These are phyloP conservation scores for Cyrtorhinus lividipennis DNA, from an alignment of 1,140 invertebrate genomes.

Conservation along the genomic window DNA sequence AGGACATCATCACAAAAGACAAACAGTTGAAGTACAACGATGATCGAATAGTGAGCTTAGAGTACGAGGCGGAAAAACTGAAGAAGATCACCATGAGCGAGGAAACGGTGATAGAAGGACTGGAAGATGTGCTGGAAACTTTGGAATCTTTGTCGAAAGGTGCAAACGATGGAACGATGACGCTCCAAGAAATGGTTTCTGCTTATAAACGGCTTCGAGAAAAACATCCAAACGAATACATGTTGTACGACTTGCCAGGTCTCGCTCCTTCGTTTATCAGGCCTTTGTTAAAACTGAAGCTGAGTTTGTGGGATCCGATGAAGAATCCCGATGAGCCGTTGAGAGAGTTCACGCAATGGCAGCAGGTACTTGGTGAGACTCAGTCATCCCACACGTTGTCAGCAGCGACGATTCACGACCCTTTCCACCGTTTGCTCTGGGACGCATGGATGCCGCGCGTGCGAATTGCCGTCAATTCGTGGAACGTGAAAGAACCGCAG, in stretches of 20 bases:
- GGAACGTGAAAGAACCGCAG: conserved; percentile 35
- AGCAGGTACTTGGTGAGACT: conserved; percentile 40
- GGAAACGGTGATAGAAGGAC: conserved; percentile 50
- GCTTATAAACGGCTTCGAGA: conserved; percentile 53
- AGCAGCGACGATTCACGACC: conserved; percentile 43
- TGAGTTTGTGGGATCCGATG: conserved; percentile 61
- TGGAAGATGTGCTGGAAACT: conserved; percentile 53
- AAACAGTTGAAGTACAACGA: conserved; percentile 55
- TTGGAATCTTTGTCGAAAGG: conserved; percentile 51
- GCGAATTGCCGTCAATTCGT: conserved; percentile 39
- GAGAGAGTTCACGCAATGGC: conserved; percentile 57
- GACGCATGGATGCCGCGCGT: conserved; percentile 76
- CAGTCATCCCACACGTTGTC: conserved; percentile 28
- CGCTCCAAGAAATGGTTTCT: conserved; percentile 53
- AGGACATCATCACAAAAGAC: conserved; percentile 85
- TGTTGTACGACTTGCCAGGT: conserved; percentile 46
- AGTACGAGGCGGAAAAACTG: conserved; percentile 61
- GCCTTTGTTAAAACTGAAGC: conserved; percentile 48
- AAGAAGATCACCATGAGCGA: conserved; percentile 57
- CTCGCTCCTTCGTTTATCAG: conserved; percentile 48
- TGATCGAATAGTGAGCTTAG: conserved; percentile 61
- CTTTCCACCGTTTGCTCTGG: conserved; percentile 73
- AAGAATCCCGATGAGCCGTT: conserved; percentile 43
- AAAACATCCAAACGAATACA: conserved; percentile 43
- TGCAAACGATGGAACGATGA: conserved; percentile 37